These are phyloP conservation scores for Palloptera scutellata DNA, from an alignment of 2,888 invertebrate species.

Conservation along the genomic window DNA sequence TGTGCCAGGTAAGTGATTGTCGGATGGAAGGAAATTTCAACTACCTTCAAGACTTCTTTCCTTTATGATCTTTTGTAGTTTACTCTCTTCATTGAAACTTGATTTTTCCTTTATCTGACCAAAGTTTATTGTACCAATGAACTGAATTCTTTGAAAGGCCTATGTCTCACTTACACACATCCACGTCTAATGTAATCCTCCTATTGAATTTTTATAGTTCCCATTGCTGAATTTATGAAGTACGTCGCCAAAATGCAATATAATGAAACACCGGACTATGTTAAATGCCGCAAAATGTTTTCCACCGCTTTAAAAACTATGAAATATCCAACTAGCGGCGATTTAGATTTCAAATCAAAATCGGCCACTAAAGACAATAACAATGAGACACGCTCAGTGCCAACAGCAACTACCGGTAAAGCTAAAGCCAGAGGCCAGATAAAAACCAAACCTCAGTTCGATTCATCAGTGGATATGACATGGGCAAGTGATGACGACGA, in stretches of 20 bases:
- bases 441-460: background rate
- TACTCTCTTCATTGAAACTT: no score
- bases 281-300: conserved; percentile 74
- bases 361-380: conserved; percentile 12
- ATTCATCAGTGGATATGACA: conserved; percentile 41
- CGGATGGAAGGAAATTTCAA: no score
- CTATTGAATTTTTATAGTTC: conserved; percentile 65
- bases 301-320: conserved; percentile 71
- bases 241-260: conserved; percentile 75
- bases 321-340: conserved; percentile 68
- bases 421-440: background rate
- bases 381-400: background rate
- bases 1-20: conserved; percentile 63
- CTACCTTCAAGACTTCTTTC: no score
- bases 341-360: conserved; percentile 65
- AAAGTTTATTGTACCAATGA: no score
- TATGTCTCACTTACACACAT: no score
- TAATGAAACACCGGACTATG: conserved; percentile 78
- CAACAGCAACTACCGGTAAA: conserved; percentile 34
- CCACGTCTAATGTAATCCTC: background rate
- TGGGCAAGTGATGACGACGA: conserved; percentile 51
- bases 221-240: conserved; percentile 72
- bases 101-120: no score
- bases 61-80: no score
- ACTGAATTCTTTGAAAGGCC: no score